Evolutionary conservation across 2,797 vertebrate genomes (phyloP).

Genomic region (Falco biarmicus): DNA sequence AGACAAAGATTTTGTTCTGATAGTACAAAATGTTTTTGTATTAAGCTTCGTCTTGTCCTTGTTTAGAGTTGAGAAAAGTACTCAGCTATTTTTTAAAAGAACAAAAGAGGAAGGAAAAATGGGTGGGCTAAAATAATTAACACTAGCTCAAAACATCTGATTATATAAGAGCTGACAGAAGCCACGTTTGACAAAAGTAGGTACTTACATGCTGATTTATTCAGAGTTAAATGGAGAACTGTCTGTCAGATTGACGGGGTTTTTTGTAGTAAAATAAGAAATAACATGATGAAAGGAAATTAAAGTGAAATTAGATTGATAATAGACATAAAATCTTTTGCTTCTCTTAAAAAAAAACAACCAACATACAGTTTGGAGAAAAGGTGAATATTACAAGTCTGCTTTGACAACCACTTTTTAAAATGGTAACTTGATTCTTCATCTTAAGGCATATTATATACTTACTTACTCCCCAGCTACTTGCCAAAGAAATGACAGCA

Average conservation of each 20-base stretch:
- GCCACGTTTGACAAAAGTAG: neutral
- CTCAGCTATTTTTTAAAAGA: neutral
- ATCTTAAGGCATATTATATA: neutral
- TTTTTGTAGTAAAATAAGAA: neutral
- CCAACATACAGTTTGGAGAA: neutral
- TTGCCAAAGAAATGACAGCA: neutral
- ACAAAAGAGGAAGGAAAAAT: neutral
- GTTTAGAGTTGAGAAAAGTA: neutral
- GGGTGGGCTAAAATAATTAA: neutral
- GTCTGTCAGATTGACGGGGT: neutral
- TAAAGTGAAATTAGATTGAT: neutral
- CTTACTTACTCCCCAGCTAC: neutral
- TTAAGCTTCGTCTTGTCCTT: neutral
- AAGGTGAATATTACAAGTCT: neutral
- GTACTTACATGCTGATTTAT: neutral
- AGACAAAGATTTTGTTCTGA: neutral
- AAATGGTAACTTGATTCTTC: neutral
- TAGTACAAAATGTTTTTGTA: neutral
- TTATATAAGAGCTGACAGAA: neutral
- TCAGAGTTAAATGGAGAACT: neutral
- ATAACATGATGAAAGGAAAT: neutral
- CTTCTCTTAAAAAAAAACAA: neutral
- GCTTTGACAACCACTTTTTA: neutral
- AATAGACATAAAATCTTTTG: neutral
- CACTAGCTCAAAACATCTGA: neutral